These are phyloP conservation scores for Congeria kusceri DNA, from an alignment of 2,888 invertebrate genomes.

Conservation along the genomic window DNA sequence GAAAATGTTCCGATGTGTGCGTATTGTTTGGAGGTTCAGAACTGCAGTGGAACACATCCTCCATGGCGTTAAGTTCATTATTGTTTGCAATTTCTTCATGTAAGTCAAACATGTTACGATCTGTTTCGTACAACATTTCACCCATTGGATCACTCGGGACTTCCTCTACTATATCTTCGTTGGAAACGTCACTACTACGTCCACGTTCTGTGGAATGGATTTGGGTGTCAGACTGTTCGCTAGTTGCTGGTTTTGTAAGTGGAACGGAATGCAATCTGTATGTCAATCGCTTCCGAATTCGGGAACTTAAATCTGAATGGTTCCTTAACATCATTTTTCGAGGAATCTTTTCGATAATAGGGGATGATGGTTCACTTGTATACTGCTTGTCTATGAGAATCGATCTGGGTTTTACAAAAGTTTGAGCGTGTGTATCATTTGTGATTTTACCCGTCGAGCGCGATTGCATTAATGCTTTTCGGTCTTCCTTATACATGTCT, in stretches of 20 bases:
- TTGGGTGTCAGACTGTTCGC: no score
- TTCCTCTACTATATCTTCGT: neutral
- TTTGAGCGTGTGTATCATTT: conserved; percentile 25
- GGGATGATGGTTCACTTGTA: conserved; percentile 91
- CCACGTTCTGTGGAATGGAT: no score
- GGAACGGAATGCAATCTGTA: conserved; percentile 87
- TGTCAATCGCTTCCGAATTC: conserved; percentile 94
- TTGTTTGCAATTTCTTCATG: no score
- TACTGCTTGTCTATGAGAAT: conserved; percentile 91
- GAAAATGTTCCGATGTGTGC: no score
- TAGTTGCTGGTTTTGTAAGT: neutral
- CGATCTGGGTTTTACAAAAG: conserved; percentile 86
- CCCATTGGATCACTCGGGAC: no score
- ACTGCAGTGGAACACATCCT: no score
- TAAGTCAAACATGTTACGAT: no score
- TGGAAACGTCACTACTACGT: neutral
- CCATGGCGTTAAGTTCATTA: no score
- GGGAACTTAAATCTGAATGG: conserved; percentile 92
- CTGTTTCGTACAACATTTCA: no score
- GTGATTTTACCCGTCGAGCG: neutral
- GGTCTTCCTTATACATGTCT: conserved; percentile 95
- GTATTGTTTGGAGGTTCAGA: no score
- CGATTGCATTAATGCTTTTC: conserved; percentile 85
- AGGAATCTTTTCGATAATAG: conserved; percentile 82
- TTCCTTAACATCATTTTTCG: conserved; percentile 84